Conservation (phyloP, 2,797 vertebrate genomes). For the Enteromius radiatus region DNA sequence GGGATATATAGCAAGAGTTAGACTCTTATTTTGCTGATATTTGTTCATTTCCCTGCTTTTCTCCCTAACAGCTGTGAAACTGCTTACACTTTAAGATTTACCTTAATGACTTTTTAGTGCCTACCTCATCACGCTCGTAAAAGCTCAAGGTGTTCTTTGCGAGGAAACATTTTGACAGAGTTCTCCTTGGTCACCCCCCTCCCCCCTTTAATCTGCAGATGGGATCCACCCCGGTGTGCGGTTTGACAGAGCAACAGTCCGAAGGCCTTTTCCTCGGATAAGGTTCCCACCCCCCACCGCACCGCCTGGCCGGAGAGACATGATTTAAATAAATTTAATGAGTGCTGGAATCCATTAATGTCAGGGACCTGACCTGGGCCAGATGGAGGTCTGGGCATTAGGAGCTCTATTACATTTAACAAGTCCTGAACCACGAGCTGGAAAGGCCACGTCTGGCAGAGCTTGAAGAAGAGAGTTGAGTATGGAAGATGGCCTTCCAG, state of each 20-base stretch:
- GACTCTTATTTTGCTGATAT: background rate
- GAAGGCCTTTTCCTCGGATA: slow-evolving; percentile 22
- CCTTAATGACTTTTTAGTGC: slow-evolving; percentile 13
- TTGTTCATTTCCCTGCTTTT: background rate
- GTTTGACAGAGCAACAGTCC: slow-evolving; percentile 50
- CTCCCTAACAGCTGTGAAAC: slow-evolving; percentile 19
- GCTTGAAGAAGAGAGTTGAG: slow-evolving; percentile 21
- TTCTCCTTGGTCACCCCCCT: slow-evolving; percentile 12
- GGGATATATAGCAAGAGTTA: background rate
- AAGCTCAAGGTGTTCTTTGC: slow-evolving; percentile 36
- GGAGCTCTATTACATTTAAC: slow-evolving; percentile 64
- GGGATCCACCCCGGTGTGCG: slow-evolving; percentile 32
- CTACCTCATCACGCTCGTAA: slow-evolving; percentile 22
- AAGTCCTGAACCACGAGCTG: slow-evolving; percentile 57
- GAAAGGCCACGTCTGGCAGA: slow-evolving; percentile 57
- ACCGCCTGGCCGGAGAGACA: slow-evolving; percentile 40
- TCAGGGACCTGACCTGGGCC: slow-evolving; percentile 57
- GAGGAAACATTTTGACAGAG: slow-evolving; percentile 34
- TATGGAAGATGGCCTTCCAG: slow-evolving; percentile 48
- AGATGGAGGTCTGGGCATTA: slow-evolving; percentile 58
- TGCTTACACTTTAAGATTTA: slow-evolving; percentile 5
- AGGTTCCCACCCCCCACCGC: slow-evolving; percentile 19
- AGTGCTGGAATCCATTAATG: slow-evolving; percentile 62
- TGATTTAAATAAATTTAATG: slow-evolving; percentile 62
- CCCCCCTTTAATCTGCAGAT: slow-evolving; percentile 29